Conservation (phyloP, 2,797 vertebrate species). For the Pseudochromis fuscus region DNA sequence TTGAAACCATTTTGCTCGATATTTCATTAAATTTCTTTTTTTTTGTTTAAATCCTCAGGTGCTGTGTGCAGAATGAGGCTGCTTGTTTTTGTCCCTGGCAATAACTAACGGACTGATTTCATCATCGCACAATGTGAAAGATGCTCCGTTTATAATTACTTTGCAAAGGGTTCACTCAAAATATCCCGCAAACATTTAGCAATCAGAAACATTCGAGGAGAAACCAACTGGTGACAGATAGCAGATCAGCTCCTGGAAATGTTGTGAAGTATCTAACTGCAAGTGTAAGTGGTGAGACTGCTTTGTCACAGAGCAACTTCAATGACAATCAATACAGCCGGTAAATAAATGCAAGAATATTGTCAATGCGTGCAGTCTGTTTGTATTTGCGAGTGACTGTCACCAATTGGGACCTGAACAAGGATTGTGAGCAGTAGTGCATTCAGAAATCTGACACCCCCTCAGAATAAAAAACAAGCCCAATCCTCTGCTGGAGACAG, state of each 20-base stretch:
- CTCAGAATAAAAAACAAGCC: constrained; percentile 56
- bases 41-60: constrained; percentile 18
- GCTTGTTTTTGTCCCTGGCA: constrained; percentile 5
- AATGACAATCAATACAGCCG: constrained; percentile 37
- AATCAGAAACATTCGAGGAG: constrained; percentile 40
- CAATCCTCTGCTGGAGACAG: constrained; percentile 45
- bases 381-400: constrained; percentile 58
- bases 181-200: constrained; percentile 29
- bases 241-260: constrained; percentile 26
- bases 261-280: not conserved
- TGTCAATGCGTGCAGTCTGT: constrained; percentile 29
- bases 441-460: constrained; percentile 65
- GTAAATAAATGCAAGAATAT: constrained; percentile 16
- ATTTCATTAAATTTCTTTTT: constrained; percentile 18
- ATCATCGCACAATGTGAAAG: constrained; percentile 31
- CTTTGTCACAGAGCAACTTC: constrained; percentile 3
- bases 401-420: constrained; percentile 53
- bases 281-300: constrained; percentile 12
- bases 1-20: constrained; percentile 15
- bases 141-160: constrained; percentile 42
- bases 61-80: constrained; percentile 22
- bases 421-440: constrained; percentile 60
- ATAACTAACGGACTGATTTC: constrained; percentile 42
- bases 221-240: constrained; percentile 25
- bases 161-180: constrained; percentile 20